Evolutionary conservation across 2,113 vertebrate genomes (phyloP).

Genomic region (Hemicordylus capensis): DNA sequence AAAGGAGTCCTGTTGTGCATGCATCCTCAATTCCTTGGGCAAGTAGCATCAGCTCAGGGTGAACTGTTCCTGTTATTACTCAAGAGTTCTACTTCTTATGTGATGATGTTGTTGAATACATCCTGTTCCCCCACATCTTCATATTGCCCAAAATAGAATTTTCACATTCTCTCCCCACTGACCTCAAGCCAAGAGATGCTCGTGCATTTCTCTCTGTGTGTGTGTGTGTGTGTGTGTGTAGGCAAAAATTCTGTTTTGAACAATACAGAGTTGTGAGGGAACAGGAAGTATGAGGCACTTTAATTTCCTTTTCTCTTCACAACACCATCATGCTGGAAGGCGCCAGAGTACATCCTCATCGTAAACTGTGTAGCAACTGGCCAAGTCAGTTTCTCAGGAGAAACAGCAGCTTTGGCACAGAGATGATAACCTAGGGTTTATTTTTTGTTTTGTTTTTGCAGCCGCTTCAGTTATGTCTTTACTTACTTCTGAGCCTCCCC

Average conservation of each 20-base stretch:
- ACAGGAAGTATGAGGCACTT: neutral
- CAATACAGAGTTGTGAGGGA: neutral
- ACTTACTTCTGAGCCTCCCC: neutral
- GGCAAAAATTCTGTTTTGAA: conserved; percentile 7
- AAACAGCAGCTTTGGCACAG: neutral
- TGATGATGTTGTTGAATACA: neutral
- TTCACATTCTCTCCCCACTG: neutral
- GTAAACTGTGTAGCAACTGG: neutral
- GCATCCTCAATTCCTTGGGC: neutral
- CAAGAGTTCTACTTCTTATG: neutral
- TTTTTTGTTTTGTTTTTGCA: no score
- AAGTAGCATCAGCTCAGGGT: neutral
- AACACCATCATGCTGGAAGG: neutral
- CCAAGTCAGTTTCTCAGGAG: neutral
- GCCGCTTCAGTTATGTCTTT: neutral
- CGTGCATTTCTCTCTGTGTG: neutral
- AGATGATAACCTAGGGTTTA: neutral
- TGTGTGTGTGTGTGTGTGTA: neutral
- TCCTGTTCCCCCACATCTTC: neutral
- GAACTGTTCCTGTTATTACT: neutral
- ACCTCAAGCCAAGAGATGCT: neutral
- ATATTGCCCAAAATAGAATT: neutral
- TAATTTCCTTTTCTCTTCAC: conserved; percentile 11
- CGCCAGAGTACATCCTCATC: neutral
- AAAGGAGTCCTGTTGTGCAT: neutral